Evolutionary conservation across 2,888 invertebrate species (phyloP).

Genomic region (Perdita meconis): DNA sequence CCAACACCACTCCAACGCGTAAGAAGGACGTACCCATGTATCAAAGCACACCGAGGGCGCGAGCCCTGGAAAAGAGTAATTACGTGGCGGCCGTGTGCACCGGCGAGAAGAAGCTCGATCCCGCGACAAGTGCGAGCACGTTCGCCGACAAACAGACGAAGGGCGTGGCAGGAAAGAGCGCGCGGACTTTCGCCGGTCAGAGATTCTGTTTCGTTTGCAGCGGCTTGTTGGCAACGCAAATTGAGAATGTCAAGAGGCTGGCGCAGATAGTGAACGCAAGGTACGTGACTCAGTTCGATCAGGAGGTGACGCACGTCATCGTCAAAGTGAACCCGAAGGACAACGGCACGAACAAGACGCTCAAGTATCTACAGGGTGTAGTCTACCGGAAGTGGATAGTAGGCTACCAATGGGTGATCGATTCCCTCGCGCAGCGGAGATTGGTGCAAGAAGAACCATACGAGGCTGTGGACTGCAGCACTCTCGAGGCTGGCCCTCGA

Average conservation of each 20-base stretch:
- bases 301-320: constrained; percentile 76
- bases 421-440: constrained; percentile 61
- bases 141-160: neutral
- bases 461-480: constrained; percentile 73
- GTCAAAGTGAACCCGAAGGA: constrained; percentile 63
- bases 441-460: constrained; percentile 74
- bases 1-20: neutral
- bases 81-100: constrained; percentile 16
- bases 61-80: neutral
- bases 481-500: constrained; percentile 70
- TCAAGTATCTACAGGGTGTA: constrained; percentile 78
- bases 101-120: neutral
- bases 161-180: neutral
- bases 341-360: constrained; percentile 69
- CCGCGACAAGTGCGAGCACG: neutral
- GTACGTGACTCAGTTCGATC: constrained; percentile 65
- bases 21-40: constrained; percentile 47
- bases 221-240: constrained; percentile 59
- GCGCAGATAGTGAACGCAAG: constrained; percentile 59
- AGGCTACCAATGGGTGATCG: constrained; percentile 73
- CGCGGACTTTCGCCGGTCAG: neutral
- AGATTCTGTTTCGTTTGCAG: constrained; percentile 73
- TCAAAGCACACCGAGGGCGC: constrained; percentile 74
- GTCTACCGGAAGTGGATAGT: constrained; percentile 77
- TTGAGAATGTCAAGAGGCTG: constrained; percentile 66